Base-by-base conservation (phyloP, 2,113 vertebrate genomes). In the Acrocephalus arundinaceus region DNA sequence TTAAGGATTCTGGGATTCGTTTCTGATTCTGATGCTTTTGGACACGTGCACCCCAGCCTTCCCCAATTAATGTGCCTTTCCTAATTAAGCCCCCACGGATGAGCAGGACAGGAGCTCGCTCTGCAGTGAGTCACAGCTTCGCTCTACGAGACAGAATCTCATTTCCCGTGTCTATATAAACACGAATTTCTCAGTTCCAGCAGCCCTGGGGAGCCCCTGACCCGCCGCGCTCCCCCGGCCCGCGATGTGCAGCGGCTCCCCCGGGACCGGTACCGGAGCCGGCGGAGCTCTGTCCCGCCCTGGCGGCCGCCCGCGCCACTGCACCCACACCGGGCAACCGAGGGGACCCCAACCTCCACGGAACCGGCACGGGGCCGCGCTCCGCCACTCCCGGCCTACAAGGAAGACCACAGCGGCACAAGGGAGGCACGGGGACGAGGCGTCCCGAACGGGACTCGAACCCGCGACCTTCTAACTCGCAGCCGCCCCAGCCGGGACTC, bases 401-500 rank as follows among this genome's bases (percentile, higher is more conserved):
- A 8, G 9, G 4, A 31, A 51, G 16, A 21, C 4, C 13, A 3
- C 10, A 15, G 21, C 4, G 11, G 16, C 63, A 11, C 20, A 6
- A 24, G 18, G 13, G 30, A n/a, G 20, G 3, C 61, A 31, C 20
- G 33, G 48, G 27, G 39, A 6, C 9, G 8, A 22, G 11, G 11
- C 5, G 25, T 9, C 25, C 16, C 10, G 8, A 24, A 0, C 43
- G 35, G 83, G 83, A 41, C 9, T 85, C 71, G 71, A 85, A 85
- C 71, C 24, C 3, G 3, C 0, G 15, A 20, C 0, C 0, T 24
- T 5, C 0, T 0, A 4, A 2, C 11, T 16, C 11, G 6, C 16
- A 13, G 6, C 25, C 5, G 3, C 39, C 61, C 3, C 12, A 14
- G 2, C 3, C 15, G 51, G 86, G 78, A 18, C 13, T 85, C 89